Base-by-base conservation (phyloP, 2,113 vertebrate genomes). In the Seriola aureovittata region DNA sequence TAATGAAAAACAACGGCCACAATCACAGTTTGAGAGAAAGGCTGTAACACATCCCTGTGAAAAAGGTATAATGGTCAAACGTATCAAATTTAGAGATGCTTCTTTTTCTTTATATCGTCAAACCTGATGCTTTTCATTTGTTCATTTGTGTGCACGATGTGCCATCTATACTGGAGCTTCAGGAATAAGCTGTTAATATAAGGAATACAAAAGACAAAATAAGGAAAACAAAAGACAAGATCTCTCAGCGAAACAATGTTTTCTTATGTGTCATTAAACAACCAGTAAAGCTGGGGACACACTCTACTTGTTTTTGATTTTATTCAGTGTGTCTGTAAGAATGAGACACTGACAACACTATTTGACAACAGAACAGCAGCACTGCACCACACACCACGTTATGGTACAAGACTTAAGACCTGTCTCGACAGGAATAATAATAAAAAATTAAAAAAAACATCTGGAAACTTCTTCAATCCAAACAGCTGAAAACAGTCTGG, bases 1-100 rank as follows among this genome's bases (percentile, higher is more conserved):
- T 17, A 62, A 60, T 74, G 42, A 74, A 34, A 50, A 74, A 63
- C 23, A 59, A 59, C 40, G 46, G 13, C 34, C 14, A 48, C 17
- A 74, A 52, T 52, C 44, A 50, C 44, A 64, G 8, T 25, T 17
- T 36, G 19, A 12, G 4, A 25, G 36, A 36, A 54, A 32, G n/a
- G n/a, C 17, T 75, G 17, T 42, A 55, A 65, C 10, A 10, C 3
- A 1, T 29, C 34, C 54, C 34, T 0, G 1, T 23, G 1, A 63
- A 75, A 63, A 62, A 50, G 19, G 62, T n/a, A 5, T 21, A 65
- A 44, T n/a, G 1, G 23, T 57, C 14, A 46, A 16, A 8, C 21
- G 12, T n/a, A 9, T 55, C n/a, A 55, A 23, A 55, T 11, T 46
- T 0, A 42, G 3, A 32, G 8, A 29, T 8, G 6, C 3, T 11